Evolutionary conservation across 2,888 invertebrate genomes (phyloP).

Genomic region (Entomobrya proxima): DNA sequence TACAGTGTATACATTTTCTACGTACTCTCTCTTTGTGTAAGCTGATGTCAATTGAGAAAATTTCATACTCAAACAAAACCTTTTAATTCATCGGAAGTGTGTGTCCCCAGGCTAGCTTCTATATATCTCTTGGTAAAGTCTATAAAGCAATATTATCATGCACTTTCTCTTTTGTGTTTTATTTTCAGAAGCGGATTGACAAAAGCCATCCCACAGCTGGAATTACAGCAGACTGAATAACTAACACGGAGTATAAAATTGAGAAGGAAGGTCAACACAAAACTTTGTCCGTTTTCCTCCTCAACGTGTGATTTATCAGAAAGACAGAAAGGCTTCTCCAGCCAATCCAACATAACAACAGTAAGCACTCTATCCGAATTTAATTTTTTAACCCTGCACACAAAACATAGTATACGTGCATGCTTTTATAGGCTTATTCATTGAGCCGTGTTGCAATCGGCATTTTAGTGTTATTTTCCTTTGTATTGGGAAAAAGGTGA

Average conservation of each 20-base stretch:
- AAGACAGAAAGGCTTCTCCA: conserved; percentile 16
- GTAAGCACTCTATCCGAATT: conserved; percentile 9
- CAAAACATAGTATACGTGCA: background rate
- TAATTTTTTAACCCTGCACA: conserved; percentile 1
- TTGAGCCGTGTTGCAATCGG: background rate
- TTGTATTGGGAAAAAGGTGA: background rate
- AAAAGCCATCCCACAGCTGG: background rate
- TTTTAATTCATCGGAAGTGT: background rate
- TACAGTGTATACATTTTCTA: no score
- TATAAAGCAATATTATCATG: background rate
- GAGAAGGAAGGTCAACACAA: background rate
- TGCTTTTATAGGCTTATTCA: background rate
- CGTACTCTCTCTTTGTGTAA: background rate
- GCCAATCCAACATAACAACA: conserved; percentile 41
- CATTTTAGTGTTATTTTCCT: conserved; percentile 20
- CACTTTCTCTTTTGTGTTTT: conserved; percentile 24
- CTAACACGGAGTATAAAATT: background rate
- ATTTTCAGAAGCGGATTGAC: conserved; percentile 32
- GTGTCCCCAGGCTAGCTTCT: conserved; percentile 1
- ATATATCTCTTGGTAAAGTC: background rate
- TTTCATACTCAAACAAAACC: conserved; percentile 8
- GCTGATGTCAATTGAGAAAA: background rate
- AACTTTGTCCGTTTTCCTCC: background rate
- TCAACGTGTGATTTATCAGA: background rate
- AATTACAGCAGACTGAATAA: background rate